Conservation (phyloP, 2,888 invertebrate genomes). For the Scelioninae gen. 1 region DNA sequence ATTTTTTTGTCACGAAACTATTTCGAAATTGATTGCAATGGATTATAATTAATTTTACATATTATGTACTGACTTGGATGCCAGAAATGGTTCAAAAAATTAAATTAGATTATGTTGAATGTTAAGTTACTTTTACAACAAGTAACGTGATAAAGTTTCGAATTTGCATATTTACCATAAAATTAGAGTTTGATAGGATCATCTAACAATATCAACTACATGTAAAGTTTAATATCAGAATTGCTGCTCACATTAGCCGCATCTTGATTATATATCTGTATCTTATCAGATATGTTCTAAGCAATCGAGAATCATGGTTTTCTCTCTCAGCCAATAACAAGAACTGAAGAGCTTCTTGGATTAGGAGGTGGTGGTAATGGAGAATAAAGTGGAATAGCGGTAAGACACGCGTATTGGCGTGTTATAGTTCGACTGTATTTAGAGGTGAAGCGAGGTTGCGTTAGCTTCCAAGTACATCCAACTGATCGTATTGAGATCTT, state of each 20-base stretch:
- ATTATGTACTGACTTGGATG: background rate
- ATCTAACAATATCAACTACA: background rate
- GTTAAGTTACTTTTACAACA: no score
- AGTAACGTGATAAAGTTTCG: background rate
- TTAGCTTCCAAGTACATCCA: conserved; percentile 78
- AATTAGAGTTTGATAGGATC: conserved; percentile 10
- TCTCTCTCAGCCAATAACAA: conserved; percentile 60
- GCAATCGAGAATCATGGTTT: conserved; percentile 46
- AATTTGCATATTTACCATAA: background rate
- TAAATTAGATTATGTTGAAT: no score
- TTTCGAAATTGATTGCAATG: conserved; percentile 11
- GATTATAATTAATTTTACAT: background rate
- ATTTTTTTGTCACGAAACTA: conserved; percentile 27
- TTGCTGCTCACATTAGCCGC: conserved; percentile 1
- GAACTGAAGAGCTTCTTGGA: conserved; percentile 70
- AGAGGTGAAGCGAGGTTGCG: conserved; percentile 75
- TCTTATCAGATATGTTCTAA: conserved; percentile 53
- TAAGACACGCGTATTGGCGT: conserved; percentile 81
- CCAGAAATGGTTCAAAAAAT: background rate
- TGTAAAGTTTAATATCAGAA: conserved; percentile 14
- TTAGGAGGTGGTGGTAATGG: conserved; percentile 67
- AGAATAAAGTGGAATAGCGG: conserved; percentile 79
- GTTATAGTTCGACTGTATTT: conserved; percentile 75
- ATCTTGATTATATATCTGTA: conserved; percentile 34
- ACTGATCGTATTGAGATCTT: conserved; percentile 78